These are phyloP conservation scores for Ganaspis brasiliensis DNA, from an alignment of 2,888 invertebrate species.

Conservation along the genomic window DNA sequence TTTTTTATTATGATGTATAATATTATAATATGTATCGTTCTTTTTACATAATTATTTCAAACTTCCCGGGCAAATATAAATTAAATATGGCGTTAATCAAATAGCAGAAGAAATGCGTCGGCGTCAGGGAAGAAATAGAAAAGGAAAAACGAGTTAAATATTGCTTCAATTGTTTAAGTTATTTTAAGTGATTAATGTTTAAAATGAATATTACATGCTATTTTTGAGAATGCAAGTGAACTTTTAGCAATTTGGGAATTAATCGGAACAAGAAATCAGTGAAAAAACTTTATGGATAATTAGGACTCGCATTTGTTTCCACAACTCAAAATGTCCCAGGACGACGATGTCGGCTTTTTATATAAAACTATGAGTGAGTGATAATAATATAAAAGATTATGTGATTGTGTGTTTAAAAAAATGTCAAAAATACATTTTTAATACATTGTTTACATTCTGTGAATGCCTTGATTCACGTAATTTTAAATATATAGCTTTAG, in stretches of 20 bases:
- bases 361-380: constrained; percentile 80
- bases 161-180: constrained; percentile 14
- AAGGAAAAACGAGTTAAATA: constrained; percentile 22
- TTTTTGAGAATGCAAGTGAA: background rate
- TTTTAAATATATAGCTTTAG: too few species aligned
- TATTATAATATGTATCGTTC: too few species aligned
- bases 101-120: constrained; percentile 9
- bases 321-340: constrained; percentile 74
- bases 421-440: too few species aligned
- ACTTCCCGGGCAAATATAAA: constrained; percentile 14
- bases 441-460: too few species aligned
- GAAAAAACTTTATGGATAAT: background rate
- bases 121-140: constrained; percentile 43
- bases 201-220: background rate
- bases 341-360: constrained; percentile 79
- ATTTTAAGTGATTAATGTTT: background rate
- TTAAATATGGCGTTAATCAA: constrained; percentile 8
- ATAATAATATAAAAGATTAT: constrained; percentile 20
- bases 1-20: too few species aligned
- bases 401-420: background rate
- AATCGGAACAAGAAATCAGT: constrained; percentile 23
- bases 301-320: background rate
- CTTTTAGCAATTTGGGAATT: background rate
- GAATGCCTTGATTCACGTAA: too few species aligned
- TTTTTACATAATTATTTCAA: too few species aligned